phyloP scores from a whole-genome alignment of 92 coral and sea anemone genomes.

The Zoanthus sociatus region DNA sequence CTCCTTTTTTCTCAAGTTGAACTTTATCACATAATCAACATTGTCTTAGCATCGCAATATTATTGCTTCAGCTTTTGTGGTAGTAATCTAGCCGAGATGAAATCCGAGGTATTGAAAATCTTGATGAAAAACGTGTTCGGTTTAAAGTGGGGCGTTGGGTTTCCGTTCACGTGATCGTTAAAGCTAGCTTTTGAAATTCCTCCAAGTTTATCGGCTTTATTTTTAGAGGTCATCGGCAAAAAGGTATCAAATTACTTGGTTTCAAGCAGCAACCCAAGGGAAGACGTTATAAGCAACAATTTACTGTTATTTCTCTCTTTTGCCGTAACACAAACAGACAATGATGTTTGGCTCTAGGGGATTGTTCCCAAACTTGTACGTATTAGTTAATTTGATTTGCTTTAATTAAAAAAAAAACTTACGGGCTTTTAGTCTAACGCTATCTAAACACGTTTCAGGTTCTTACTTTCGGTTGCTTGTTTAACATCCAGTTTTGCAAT shows the following conservation, averaged over 20 bases:
- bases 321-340: background rate
- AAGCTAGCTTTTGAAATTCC: conserved; percentile 14
- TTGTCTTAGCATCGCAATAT: background rate
- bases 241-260: conserved; percentile 27
- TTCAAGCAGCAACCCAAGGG: conserved; percentile 8
- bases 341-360: background rate
- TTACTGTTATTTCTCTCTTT: background rate
- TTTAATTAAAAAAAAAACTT: background rate
- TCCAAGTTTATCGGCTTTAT: conserved; percentile 32
- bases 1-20: too few relatives aligned
- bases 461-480: background rate
- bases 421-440: background rate
- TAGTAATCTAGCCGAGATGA: background rate
- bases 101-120: background rate
- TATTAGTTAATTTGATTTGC: background rate
- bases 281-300: conserved; percentile 4
- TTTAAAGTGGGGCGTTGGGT: background rate
- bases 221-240: conserved; percentile 22
- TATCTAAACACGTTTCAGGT: background rate
- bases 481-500: background rate
- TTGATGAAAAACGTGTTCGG: conserved; percentile 12
- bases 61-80: conserved; percentile 28
- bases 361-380: conserved; percentile 1
- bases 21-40: conserved; percentile 3
- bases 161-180: conserved; percentile 43